Base-by-base conservation (phyloP, 2,888 invertebrate genomes). In the Strigamia maritima region DNA sequence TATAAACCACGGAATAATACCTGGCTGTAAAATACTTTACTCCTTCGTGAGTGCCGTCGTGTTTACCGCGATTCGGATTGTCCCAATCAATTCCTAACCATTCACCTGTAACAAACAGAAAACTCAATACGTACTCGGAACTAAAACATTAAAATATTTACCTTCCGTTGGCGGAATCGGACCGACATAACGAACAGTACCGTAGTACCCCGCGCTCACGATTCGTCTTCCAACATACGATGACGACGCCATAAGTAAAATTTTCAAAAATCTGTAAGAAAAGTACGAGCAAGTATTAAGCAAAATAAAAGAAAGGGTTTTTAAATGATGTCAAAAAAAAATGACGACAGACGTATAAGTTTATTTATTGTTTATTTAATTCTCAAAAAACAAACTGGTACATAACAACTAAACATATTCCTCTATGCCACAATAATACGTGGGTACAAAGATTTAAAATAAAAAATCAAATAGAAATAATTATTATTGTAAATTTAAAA, bases 61-160 rank as follows among this genome's bases (percentile, higher is more conserved):
- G 98, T 86, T 96, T 97, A 1, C 98, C 98, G 83, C 98, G 89
- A 8, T 88, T 87, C 2, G 90, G 89, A 83, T 95, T 92, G 86
- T 98, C 98, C 98, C 98, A 98, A 85, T 98, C 98, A n/a, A 98
- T 90, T 0, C 98, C 98, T 79, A 95, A 88, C 98, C 97, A 98
- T 38, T 88, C 85, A 70, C 93, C 93, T 85, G 65, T 10, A 16
- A 77, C 24, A 19, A 75, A 26, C 54, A 54, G 3, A 54, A 54
- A 75, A 75, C 19, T 38, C 12, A 35, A n/a, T 75, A 75, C 8
- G 28, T 22, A 75, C 14, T 19, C 10, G 2, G 2, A 35, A 40
- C 28, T 2, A 14, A 38, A 40, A 40, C 74, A n/a, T 74, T 75
- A 3, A 31, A n/a, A 70, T 7, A 26, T 28, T 14, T 76, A 83